Percentiles rank a stretch among this genome's conserved stretches.
Conservation (phyloP, 2,888 invertebrate genomes). For the Labia minor region DNA sequence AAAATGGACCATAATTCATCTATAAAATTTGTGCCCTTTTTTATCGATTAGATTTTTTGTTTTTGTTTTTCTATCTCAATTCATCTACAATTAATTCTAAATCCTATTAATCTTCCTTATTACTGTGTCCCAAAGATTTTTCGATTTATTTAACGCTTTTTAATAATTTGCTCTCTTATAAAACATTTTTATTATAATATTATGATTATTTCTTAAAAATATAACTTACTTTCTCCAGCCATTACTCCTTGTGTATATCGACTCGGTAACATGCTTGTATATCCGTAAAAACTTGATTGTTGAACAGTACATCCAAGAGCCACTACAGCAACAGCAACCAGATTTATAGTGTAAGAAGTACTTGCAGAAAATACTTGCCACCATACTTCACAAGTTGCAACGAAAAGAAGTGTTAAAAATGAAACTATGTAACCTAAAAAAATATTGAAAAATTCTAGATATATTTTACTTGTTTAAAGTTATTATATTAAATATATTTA, state of each 20-base stretch:
- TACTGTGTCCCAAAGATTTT: too few species aligned
- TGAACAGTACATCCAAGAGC: constrained; percentile 86
- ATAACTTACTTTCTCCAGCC: constrained; percentile 78
- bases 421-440: constrained; percentile 66
- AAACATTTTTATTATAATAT: too few species aligned
- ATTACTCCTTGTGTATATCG: constrained; percentile 88
- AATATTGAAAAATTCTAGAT: too few species aligned
- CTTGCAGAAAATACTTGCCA: constrained; percentile 67
- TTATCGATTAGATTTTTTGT: too few species aligned
- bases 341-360: constrained; percentile 73
- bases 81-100: too few species aligned
- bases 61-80: too few species aligned
- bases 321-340: constrained; percentile 72
- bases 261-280: constrained; percentile 82
- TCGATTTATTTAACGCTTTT: too few species aligned
- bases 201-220: too few species aligned
- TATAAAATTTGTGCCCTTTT: too few species aligned
- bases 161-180: too few species aligned
- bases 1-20: too few species aligned
- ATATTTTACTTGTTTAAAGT: not conserved
- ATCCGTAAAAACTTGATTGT: constrained; percentile 89
- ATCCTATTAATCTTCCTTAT: too few species aligned
- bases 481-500: not conserved
- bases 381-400: constrained; percentile 76
- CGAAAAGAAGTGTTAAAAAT: constrained; percentile 67